A percentile compares a stretch with the other conserved stretches of the same genome.
Evolutionary conservation across 1,140 invertebrate species (phyloP).

Genomic region (Cyrtorhinus lividipennis): DNA sequence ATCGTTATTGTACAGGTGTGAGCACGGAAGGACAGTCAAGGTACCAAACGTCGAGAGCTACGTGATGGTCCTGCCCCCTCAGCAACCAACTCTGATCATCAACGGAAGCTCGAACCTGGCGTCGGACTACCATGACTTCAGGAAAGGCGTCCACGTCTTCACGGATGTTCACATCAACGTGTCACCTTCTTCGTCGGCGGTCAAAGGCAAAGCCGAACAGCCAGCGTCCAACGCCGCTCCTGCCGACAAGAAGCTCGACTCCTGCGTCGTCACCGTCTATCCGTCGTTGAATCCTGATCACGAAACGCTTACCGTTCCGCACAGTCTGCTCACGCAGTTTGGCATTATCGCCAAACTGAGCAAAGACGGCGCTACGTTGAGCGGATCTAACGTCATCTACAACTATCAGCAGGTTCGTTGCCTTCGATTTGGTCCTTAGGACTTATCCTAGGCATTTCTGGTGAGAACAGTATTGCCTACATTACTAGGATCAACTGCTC

Average conservation of each 20-base stretch:
- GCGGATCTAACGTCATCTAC: constrained; percentile 66
- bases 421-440: background rate
- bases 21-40: constrained; percentile 51
- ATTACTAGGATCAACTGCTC: too few relatives aligned
- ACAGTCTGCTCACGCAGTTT: constrained; percentile 52
- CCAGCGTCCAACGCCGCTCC: constrained; percentile 20
- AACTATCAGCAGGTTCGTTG: constrained; percentile 61
- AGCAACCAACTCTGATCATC: constrained; percentile 67
- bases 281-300: constrained; percentile 89
- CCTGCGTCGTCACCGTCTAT: constrained; percentile 80
- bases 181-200: constrained; percentile 30
- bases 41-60: constrained; percentile 64
- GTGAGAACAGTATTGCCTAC: too few relatives aligned
- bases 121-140: constrained; percentile 71
- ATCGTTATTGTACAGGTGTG: constrained; percentile 37
- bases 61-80: constrained; percentile 72
- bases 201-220: constrained; percentile 23
- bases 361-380: constrained; percentile 67
- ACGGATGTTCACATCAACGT: constrained; percentile 59
- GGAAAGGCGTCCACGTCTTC: constrained; percentile 68
- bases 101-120: constrained; percentile 69
- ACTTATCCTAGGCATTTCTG: background rate
- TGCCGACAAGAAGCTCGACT: constrained; percentile 50
- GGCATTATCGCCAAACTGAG: constrained; percentile 62
- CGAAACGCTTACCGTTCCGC: constrained; percentile 66